A percentile compares a stretch with the other conserved stretches of the same genome.
Conservation (phyloP, 2,888 invertebrate species). For the Sarcophaga rosellei region DNA sequence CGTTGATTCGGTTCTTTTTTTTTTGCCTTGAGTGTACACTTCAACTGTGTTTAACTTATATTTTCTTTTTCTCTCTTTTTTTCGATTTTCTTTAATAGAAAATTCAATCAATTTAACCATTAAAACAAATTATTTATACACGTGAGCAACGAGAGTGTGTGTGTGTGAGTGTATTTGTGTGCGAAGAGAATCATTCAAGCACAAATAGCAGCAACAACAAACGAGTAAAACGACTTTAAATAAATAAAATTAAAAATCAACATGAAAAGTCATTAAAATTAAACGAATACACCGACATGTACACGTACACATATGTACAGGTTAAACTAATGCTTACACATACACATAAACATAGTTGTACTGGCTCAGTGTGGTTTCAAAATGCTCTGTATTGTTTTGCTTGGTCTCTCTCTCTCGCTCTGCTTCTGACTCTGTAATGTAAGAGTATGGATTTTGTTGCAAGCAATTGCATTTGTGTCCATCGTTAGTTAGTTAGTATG, state of each 20-base stretch:
- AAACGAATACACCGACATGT: neutral
- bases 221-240: constrained; percentile 29
- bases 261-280: constrained; percentile 35
- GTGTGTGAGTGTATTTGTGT: neutral
- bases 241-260: constrained; percentile 57
- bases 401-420: too few relatives aligned
- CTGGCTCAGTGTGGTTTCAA: constrained; percentile 5
- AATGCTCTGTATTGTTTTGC: neutral
- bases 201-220: neutral
- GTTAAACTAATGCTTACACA: neutral
- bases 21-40: constrained; percentile 27
- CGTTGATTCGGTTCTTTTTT: neutral
- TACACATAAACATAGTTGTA: neutral
- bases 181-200: neutral
- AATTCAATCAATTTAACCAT: constrained; percentile 65
- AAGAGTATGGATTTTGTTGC: too few relatives aligned
- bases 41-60: constrained; percentile 32
- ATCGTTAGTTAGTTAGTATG: too few relatives aligned
- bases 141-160: neutral
- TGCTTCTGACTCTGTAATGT: too few relatives aligned
- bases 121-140: constrained; percentile 49
- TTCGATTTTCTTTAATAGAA: constrained; percentile 47
- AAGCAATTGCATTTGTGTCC: too few relatives aligned
- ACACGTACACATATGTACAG: neutral
- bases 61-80: too few relatives aligned